Evolutionary conservation across 2,888 invertebrate genomes (phyloP), one percentile per base, ranked within the genome.

Genomic region (Hypena proboscidalis): DNA sequence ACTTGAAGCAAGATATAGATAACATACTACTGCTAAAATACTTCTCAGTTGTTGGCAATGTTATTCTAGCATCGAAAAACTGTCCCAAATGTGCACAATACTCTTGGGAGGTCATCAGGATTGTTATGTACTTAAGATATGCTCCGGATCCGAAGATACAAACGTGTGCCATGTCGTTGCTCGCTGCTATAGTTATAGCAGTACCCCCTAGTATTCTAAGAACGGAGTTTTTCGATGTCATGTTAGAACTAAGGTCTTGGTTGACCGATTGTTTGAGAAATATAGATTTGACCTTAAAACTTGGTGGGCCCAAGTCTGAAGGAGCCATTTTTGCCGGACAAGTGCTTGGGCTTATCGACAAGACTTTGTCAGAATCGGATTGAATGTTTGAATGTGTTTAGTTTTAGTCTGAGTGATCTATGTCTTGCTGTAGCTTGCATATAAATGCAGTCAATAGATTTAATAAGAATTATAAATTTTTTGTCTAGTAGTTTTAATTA

Each of bases 201-300:
- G 85, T 94, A 6, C 95, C 96, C 0, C 74, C 88, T 0, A 79
- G 85, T 5, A 78, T 94, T 7, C 64, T 96, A 1, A 74, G 90
- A 1, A 80, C 80, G 0, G 94, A 95, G 36, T 93, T 95, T 60
- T 84, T 92, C 3, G 92, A 93, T 5, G 90, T 92, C 1, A 74
- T 96, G 37, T 69, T 93, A 29, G 96, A 96, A 59, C 85, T 95
- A 29, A 85, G 93, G 31, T 74, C 91, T 15, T 96, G 96, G 96
- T 73, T 97, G 21, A 77, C 86, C 1, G 93, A 94, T 31, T 83
- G 92, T 38, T 64, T 93, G 9, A 89, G 90, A 15, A 92, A 89
- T 3, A 48, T 88, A 0, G 86, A 94, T 1, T 63, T 93, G 17
- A 91, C 90, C 1, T 92, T 79, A 68, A 65, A 60, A 2, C 46